A percentile compares a stretch with the other conserved stretches of the same genome.
These are phyloP conservation scores for Callithrix jacchus DNA, from an alignment of 2,113 vertebrate species.

Conservation along the genomic window DNA sequence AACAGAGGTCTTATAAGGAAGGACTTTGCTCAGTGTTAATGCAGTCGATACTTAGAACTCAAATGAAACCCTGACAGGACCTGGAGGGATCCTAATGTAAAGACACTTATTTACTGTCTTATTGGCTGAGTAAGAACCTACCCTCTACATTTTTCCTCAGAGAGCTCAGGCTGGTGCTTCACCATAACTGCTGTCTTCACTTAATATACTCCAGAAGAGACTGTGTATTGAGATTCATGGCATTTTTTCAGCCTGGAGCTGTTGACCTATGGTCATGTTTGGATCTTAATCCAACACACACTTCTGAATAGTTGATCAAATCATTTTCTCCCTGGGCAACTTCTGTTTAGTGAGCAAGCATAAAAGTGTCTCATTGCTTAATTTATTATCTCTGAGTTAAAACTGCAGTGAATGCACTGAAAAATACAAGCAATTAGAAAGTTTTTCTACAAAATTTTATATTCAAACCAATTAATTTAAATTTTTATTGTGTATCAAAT, in stretches of 20 bases:
- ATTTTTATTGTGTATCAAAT: background rate
- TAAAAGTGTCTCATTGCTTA: background rate
- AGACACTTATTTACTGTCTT: background rate
- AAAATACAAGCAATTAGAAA: background rate
- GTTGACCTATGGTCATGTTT: background rate
- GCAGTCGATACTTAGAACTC: background rate
- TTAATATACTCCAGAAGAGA: background rate
- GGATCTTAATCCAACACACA: background rate
- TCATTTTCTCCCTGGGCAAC: accelerated
- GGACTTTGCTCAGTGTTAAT: background rate
- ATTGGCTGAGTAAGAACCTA: background rate
- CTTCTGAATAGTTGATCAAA: background rate
- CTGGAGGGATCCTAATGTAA: background rate
- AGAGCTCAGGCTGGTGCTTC: background rate
- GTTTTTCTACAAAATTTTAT: background rate
- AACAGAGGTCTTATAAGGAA: background rate
- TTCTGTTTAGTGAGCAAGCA: background rate
- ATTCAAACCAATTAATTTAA: slow-evolving; percentile 9
- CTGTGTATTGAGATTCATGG: background rate
- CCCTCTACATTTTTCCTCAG: background rate
- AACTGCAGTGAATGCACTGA: background rate
- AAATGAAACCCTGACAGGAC: background rate
- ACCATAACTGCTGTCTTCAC: background rate
- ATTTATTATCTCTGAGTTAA: background rate
- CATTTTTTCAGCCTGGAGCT: background rate